A percentile compares a stretch with the other conserved stretches of the same genome.
Evolutionary conservation across 2,113 vertebrate species (phyloP).

Genomic region (Leucopternis melanops): DNA sequence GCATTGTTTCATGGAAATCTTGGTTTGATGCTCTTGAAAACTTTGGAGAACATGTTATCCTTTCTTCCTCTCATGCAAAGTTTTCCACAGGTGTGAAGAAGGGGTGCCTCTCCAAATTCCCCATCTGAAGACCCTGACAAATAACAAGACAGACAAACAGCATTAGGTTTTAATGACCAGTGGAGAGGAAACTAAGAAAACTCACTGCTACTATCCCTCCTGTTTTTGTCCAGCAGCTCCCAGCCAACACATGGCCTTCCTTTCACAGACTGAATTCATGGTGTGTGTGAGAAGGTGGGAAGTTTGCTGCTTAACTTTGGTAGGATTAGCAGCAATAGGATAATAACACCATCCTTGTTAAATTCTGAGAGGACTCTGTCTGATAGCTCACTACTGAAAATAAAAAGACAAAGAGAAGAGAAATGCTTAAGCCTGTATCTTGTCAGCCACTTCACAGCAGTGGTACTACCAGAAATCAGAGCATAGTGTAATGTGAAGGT

Average conservation of each 20-base stretch:
- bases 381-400: not conserved
- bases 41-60: not conserved
- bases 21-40: not conserved
- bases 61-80: not conserved
- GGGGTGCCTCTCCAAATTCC: not conserved
- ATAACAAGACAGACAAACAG: not conserved
- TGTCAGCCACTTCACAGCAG: not conserved
- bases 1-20: not conserved
- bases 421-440: not conserved
- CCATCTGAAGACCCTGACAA: constrained; percentile 4
- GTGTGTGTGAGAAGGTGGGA: not conserved
- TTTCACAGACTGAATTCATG: not conserved
- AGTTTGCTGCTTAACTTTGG: not conserved
- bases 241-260: not conserved
- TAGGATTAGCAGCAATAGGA: not conserved
- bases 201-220: not conserved
- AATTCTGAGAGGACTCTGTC: not conserved
- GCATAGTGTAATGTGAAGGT: not conserved
- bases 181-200: not conserved
- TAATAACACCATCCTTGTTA: not conserved
- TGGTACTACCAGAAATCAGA: not conserved
- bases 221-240: not conserved
- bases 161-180: not conserved
- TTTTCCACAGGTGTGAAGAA: not conserved
- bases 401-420: not conserved